A percentile compares a stretch with the other conserved stretches of the same genome.
phyloP scores from a whole-genome alignment of 2,113 vertebrate species.

The Pontoporia blainvillei region DNA sequence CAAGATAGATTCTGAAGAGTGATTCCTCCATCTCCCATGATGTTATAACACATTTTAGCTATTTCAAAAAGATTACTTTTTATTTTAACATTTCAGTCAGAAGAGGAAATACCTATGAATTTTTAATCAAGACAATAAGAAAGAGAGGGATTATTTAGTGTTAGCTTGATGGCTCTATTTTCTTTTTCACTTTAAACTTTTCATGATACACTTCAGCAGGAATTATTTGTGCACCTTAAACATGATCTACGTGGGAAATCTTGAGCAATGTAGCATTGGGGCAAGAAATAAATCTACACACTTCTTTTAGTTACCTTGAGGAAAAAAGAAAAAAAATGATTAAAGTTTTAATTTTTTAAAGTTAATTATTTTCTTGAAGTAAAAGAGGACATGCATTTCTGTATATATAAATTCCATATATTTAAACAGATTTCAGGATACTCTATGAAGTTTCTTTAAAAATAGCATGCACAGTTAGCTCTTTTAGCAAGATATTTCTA shows the following conservation, averaged over 20 bases:
- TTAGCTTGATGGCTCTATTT: background rate
- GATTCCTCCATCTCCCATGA: background rate
- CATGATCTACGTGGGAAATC: background rate
- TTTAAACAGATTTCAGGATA: background rate
- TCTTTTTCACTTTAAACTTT: background rate
- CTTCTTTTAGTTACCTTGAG: background rate
- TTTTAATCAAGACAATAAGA: background rate
- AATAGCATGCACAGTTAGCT: background rate
- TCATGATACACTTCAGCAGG: background rate
- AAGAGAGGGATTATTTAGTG: background rate
- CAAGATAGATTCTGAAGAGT: background rate
- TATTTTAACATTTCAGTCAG: background rate
- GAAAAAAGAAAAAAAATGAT: background rate
- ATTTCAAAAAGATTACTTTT: background rate
- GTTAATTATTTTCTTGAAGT: background rate
- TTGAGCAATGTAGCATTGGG: background rate
- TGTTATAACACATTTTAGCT: background rate
- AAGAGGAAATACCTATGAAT: background rate
- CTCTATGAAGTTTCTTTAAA: background rate
- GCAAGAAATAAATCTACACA: background rate
- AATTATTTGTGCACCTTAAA: background rate
- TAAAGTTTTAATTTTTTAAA: background rate
- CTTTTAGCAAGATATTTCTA: background rate
- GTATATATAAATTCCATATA: background rate
- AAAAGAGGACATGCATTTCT: background rate